These are phyloP conservation scores for Leptinotarsa rubiginosa DNA, from an alignment of 2,888 invertebrate species.

Conservation along the genomic window DNA sequence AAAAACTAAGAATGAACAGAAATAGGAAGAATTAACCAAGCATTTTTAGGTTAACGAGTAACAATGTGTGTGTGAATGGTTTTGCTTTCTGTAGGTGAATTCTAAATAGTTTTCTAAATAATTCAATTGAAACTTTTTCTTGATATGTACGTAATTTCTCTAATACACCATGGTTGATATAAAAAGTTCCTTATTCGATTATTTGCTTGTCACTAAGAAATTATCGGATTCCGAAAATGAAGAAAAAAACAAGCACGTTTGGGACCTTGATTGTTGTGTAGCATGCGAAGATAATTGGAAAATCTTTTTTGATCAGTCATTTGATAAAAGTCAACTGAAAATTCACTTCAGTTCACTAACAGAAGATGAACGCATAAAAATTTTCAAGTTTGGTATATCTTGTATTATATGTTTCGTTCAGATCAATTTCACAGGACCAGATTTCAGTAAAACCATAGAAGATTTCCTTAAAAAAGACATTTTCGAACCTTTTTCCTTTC, in stretches of 20 bases:
- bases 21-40: too few species aligned
- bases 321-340: slow-evolving; percentile 47
- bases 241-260: slow-evolving; percentile 9
- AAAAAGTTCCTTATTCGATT: neutral
- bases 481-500: slow-evolving; percentile 67
- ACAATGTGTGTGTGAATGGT: too few species aligned
- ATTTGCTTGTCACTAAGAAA: neutral
- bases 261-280: slow-evolving; percentile 31
- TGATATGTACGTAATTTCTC: neutral
- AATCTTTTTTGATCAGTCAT: slow-evolving; percentile 49
- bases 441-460: slow-evolving; percentile 64
- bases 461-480: slow-evolving; percentile 66
- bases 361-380: slow-evolving; percentile 66
- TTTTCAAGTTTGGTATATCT: slow-evolving; percentile 71
- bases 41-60: too few species aligned
- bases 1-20: too few species aligned
- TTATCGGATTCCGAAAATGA: neutral
- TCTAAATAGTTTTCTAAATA: too few species aligned
- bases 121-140: neutral
- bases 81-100: too few species aligned
- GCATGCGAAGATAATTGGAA: slow-evolving; percentile 51
- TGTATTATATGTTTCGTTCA: slow-evolving; percentile 81
- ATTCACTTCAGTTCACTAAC: slow-evolving; percentile 49
- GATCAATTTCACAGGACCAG: slow-evolving; percentile 85
- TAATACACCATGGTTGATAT: neutral